Evolutionary conservation across 2,888 invertebrate genomes (phyloP).

Genomic region (Agrotis exclamationis): DNA sequence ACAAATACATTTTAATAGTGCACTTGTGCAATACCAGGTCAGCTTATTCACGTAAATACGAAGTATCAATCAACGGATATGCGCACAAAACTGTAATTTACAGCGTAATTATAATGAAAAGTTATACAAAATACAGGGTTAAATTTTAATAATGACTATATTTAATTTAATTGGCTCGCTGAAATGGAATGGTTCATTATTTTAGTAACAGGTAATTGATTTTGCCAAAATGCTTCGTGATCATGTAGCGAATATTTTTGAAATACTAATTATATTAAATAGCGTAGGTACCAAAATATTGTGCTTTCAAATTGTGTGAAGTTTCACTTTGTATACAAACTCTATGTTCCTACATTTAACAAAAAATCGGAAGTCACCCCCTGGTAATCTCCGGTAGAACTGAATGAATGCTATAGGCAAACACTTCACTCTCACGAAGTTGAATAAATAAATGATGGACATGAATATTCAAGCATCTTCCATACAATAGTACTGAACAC

Average conservation of each 20-base stretch:
- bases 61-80: slow-evolving; percentile 19
- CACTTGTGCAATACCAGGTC: slow-evolving; percentile 12
- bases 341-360: too few relatives aligned
- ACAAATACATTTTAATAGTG: slow-evolving; percentile 37
- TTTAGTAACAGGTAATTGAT: slow-evolving; percentile 12
- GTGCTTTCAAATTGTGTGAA: too few relatives aligned
- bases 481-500: background rate
- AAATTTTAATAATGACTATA: slow-evolving; percentile 14
- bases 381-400: too few relatives aligned
- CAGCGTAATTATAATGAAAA: slow-evolving; percentile 6
- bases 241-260: too few relatives aligned
- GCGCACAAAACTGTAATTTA: slow-evolving; percentile 42
- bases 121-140: slow-evolving; percentile 16
- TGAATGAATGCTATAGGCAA: too few relatives aligned
- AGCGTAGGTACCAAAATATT: too few relatives aligned
- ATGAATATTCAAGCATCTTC: background rate
- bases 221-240: slow-evolving; percentile 8
- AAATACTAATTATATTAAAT: too few relatives aligned
- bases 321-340: too few relatives aligned
- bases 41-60: slow-evolving; percentile 2
- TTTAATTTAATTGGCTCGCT: slow-evolving; percentile 6
- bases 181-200: slow-evolving; percentile 23
- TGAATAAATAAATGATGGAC: too few relatives aligned
- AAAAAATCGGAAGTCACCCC: too few relatives aligned
- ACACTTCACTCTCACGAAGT: too few relatives aligned